Percentiles rank a stretch among this genome's conserved stretches.
Conservation (phyloP, 2,113 vertebrate species). For the Protomyctophum bolini region DNA sequence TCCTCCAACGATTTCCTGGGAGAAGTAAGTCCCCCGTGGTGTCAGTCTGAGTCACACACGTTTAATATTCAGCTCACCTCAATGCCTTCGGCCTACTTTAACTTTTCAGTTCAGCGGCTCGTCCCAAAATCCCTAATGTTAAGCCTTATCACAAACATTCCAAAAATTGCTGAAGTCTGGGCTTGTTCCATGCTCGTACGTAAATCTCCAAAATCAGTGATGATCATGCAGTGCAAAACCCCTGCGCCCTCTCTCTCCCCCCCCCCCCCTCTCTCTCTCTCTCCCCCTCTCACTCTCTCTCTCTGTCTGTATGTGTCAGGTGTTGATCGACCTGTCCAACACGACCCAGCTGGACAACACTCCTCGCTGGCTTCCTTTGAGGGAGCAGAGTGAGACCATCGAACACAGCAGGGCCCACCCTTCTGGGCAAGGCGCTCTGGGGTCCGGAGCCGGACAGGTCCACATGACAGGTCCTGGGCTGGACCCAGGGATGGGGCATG, state of each 20-base stretch:
- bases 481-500: conserved; percentile 47
- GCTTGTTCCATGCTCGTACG: neutral
- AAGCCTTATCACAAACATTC: neutral
- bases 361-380: conserved; percentile 92
- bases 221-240: neutral
- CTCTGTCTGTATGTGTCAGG: conserved; percentile 71
- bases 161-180: neutral
- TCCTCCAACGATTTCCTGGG: conserved; percentile 98
- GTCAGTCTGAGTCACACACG: conserved; percentile 10
- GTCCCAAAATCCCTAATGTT: neutral
- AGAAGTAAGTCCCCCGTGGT: conserved; percentile 84
- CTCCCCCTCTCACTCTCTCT: neutral
- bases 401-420: conserved; percentile 87
- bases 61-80: neutral
- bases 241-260: neutral
- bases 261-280: too few species aligned
- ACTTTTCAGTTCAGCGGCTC: neutral
- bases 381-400: conserved; percentile 93
- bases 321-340: conserved; percentile 94
- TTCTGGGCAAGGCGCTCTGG: conserved; percentile 78
- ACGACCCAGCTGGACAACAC: conserved; percentile 91
- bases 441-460: conserved; percentile 63
- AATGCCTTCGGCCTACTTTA: neutral
- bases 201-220: neutral
- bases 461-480: conserved; percentile 56